Conservation (phyloP, 2,113 vertebrate genomes). For the Cebus imitator region DNA sequence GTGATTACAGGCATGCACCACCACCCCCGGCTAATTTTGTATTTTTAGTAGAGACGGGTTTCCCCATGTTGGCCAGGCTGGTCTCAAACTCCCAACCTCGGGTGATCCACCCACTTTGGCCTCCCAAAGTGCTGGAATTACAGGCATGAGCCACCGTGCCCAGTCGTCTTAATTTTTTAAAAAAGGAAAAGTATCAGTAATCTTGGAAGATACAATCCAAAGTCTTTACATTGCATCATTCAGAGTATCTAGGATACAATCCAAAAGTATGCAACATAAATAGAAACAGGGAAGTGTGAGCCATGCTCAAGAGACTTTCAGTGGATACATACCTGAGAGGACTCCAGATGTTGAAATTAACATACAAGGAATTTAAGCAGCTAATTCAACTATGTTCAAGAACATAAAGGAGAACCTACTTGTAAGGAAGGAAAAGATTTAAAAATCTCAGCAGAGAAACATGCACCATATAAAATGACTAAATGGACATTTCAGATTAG, state of each 20-base stretch:
- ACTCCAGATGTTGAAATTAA: neutral
- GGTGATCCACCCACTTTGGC: too few species aligned
- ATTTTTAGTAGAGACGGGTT: too few species aligned
- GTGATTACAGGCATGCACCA: too few species aligned
- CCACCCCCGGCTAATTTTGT: too few species aligned
- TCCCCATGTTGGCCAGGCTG: too few species aligned
- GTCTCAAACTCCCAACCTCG: too few species aligned
- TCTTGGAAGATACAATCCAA: neutral
- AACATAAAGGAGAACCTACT: neutral
- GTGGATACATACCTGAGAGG: neutral
- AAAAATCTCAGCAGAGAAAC: neutral
- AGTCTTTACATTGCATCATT: neutral
- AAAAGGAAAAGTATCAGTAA: neutral
- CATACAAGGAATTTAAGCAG: neutral
- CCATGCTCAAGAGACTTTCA: neutral
- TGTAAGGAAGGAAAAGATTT: neutral
- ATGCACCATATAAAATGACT: neutral
- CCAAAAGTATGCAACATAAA: neutral
- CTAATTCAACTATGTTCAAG: neutral
- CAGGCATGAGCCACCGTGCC: too few species aligned
- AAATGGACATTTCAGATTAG: neutral
- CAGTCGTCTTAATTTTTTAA: neutral
- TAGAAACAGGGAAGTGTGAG: neutral
- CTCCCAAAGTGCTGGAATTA: too few species aligned
- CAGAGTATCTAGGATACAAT: neutral